Conservation (phyloP, 1,140 invertebrate genomes). For the Macrostomum lignano region DNA sequence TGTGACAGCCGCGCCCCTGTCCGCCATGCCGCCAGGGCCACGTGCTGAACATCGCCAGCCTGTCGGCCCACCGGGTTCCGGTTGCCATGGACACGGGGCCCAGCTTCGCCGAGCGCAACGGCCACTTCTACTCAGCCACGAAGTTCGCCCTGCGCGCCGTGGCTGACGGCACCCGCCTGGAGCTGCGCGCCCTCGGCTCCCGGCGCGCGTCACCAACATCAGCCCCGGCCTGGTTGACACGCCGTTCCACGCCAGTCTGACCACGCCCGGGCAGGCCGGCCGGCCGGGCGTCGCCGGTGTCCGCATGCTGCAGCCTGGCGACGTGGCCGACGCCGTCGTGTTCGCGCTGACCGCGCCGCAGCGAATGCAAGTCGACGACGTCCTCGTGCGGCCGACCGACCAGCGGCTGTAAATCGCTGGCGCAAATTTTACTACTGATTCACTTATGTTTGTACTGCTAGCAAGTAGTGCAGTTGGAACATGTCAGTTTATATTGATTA, state of each 20-base stretch:
- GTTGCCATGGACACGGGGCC: conserved; percentile 20
- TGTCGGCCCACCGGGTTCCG: no score
- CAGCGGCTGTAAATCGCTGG: no score
- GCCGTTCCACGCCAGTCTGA: neutral
- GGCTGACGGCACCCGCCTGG: conserved; percentile 35
- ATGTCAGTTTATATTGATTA: no score
- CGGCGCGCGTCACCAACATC: conserved; percentile 35
- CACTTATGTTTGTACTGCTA: no score
- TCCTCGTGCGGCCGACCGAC: neutral
- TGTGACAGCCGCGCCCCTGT: no score
- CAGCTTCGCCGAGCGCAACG: no score
- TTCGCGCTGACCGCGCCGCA: conserved; percentile 11
- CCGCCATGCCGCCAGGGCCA: no score
- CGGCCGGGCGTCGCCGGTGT: neutral
- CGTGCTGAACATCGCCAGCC: no score
- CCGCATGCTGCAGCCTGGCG: conserved; percentile 10
- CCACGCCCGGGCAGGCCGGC: neutral
- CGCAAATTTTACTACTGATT: no score
- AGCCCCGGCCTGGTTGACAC: conserved; percentile 1
- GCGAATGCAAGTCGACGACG: conserved; percentile 10
- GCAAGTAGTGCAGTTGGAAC: no score
- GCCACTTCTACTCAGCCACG: conserved; percentile 36
- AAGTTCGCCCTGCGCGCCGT: conserved; percentile 42
- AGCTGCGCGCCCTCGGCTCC: conserved; percentile 32
- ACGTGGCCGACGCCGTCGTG: conserved; percentile 10